These are phyloP conservation scores for Ectropis grisescens DNA, from an alignment of 1,140 invertebrate species.

Conservation along the genomic window DNA sequence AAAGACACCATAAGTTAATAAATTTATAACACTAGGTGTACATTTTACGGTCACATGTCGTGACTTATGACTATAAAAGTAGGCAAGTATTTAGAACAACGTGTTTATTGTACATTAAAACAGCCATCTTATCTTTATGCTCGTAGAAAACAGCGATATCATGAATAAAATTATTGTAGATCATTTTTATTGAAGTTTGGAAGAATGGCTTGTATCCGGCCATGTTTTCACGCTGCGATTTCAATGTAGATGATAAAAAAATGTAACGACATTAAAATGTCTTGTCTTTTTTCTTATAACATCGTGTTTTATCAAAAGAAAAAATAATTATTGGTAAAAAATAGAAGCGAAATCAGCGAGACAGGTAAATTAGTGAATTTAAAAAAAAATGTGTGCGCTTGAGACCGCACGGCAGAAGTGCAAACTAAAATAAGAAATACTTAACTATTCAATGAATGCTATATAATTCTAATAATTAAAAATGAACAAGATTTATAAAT, in stretches of 20 bases:
- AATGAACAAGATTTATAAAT: too few relatives aligned
- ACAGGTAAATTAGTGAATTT: too few relatives aligned
- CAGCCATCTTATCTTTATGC: constrained; percentile 22
- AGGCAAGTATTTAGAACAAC: constrained; percentile 30
- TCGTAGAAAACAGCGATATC: constrained; percentile 21
- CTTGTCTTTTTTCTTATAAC: too few relatives aligned
- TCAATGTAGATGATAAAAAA: too few relatives aligned
- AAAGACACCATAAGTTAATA: neutral
- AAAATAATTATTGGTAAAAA: too few relatives aligned
- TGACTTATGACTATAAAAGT: constrained; percentile 55
- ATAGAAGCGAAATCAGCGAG: too few relatives aligned
- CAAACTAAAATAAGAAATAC: too few relatives aligned
- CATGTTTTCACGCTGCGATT: neutral
- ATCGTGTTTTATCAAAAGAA: too few relatives aligned
- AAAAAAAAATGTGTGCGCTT: too few relatives aligned
- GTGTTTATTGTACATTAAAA: constrained; percentile 45
- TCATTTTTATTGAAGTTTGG: constrained; percentile 17
- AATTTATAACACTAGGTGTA: constrained; percentile 36
- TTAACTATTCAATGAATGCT: too few relatives aligned
- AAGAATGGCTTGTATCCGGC: constrained; percentile 1
- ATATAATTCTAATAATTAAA: too few relatives aligned
- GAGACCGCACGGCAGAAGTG: too few relatives aligned
- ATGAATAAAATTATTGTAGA: constrained; percentile 24
- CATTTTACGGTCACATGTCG: constrained; percentile 39
- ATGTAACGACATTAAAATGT: neutral